phyloP scores from a whole-genome alignment of 2,797 vertebrate genomes.

The Danio tinwini region DNA sequence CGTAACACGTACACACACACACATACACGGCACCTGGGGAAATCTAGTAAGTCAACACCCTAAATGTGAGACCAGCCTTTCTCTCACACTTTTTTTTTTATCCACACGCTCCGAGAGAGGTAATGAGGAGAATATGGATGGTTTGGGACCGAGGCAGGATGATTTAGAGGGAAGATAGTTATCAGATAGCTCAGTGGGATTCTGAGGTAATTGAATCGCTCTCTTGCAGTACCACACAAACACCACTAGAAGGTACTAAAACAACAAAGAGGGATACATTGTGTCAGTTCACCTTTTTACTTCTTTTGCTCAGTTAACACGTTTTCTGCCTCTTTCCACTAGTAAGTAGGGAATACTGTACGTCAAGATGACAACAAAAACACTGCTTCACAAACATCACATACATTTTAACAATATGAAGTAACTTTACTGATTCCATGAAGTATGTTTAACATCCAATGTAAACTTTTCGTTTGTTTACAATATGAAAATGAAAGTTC shows the following conservation, averaged over 20 bases:
- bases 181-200: slow-evolving; percentile 40
- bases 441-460: no score
- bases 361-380: background rate
- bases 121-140: slow-evolving; percentile 38
- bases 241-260: slow-evolving; percentile 47
- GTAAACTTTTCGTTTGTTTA: no score
- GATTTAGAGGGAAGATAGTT: slow-evolving; percentile 17
- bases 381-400: background rate
- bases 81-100: slow-evolving; percentile 22
- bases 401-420: background rate
- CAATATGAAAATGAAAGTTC: no score
- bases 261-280: background rate
- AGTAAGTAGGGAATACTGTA: background rate
- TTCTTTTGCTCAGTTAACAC: background rate
- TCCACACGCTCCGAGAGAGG: slow-evolving; percentile 1
- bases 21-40: slow-evolving; percentile 27
- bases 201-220: slow-evolving; percentile 38
- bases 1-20: slow-evolving; percentile 3
- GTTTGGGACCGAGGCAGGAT: slow-evolving; percentile 10
- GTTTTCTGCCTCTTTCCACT: background rate
- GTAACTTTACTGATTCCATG: no score
- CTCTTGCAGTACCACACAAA: slow-evolving; percentile 18
- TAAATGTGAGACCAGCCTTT: slow-evolving; percentile 35
- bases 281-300: background rate
- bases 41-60: slow-evolving; percentile 30